These are phyloP conservation scores for Drosophila anomalata DNA, from an alignment of 2,888 invertebrate genomes.

Conservation along the genomic window DNA sequence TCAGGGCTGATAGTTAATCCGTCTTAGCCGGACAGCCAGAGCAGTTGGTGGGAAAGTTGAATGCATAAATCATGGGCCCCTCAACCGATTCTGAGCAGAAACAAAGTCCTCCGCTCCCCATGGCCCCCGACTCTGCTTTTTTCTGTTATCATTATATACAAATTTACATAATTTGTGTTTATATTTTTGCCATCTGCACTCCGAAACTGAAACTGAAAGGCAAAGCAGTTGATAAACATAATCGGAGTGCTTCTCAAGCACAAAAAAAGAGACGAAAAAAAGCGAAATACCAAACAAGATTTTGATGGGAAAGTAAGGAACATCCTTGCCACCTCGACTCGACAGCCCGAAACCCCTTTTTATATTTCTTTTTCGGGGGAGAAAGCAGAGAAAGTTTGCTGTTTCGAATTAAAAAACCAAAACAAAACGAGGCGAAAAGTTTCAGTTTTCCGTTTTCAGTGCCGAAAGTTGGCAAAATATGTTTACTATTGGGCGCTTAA, in stretches of 20 bases:
- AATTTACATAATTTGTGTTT: slow-evolving; percentile 73
- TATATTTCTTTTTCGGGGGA: neutral
- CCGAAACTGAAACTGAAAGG: neutral
- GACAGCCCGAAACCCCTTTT: neutral
- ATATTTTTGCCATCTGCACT: slow-evolving; percentile 50
- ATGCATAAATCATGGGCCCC: slow-evolving; percentile 56
- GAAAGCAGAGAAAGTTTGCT: slow-evolving; percentile 54
- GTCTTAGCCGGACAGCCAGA: slow-evolving; percentile 12
- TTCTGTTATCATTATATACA: slow-evolving; percentile 71
- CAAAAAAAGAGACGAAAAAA: slow-evolving; percentile 56
- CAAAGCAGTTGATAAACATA: slow-evolving; percentile 65
- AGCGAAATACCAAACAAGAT: slow-evolving; percentile 31
- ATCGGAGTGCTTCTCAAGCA: slow-evolving; percentile 57
- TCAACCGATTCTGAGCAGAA: slow-evolving; percentile 13
- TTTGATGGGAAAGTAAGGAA: slow-evolving; percentile 44
- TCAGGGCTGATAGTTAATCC: slow-evolving; percentile 23
- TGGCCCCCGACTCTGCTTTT: slow-evolving; percentile 4
- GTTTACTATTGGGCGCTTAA: slow-evolving; percentile 61
- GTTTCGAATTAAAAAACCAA: slow-evolving; percentile 63
- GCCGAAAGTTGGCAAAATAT: slow-evolving; percentile 68
- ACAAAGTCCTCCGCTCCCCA: neutral
- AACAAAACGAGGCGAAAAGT: slow-evolving; percentile 23
- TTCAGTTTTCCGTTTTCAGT: slow-evolving; percentile 10
- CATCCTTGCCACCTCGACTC: neutral
- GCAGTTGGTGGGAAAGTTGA: slow-evolving; percentile 32